These are phyloP conservation scores for Apamea monoglypha DNA, from an alignment of 2,888 invertebrate genomes.

Conservation along the genomic window DNA sequence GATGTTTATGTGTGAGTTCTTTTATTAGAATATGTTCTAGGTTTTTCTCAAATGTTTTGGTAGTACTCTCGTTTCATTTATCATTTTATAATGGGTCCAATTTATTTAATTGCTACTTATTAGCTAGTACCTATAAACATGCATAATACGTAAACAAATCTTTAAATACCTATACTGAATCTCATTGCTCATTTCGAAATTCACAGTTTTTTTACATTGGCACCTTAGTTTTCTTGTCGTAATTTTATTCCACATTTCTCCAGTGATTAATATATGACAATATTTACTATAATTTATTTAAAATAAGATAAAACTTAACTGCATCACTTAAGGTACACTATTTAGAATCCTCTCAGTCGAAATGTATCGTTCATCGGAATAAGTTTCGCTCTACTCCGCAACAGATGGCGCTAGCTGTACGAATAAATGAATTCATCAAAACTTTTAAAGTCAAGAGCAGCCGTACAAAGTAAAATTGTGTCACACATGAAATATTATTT, in stretches of 20 bases:
- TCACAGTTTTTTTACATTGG: too few species aligned
- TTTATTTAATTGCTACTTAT: background rate
- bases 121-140: background rate
- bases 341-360: background rate
- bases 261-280: background rate
- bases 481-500: background rate
- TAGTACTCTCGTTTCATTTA: background rate
- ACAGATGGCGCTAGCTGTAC: conserved; percentile 80
- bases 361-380: conserved; percentile 7
- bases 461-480: background rate
- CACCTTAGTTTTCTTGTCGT: background rate
- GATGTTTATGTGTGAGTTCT: background rate
- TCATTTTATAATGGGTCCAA: background rate
- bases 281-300: too few species aligned
- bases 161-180: background rate
- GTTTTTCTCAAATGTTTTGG: background rate
- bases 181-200: background rate
- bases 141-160: background rate
- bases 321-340: background rate
- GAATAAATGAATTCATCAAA: background rate
- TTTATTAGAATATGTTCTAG: background rate
- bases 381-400: conserved; percentile 74
- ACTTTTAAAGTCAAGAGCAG: conserved; percentile 1
- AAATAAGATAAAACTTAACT: too few species aligned
- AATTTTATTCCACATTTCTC: background rate